Percentiles rank a stretch among this genome's conserved stretches.
These are phyloP conservation scores for Glandiceps talaboti DNA, from an alignment of 53 echinoderm and acorn worm species.

Conservation along the genomic window DNA sequence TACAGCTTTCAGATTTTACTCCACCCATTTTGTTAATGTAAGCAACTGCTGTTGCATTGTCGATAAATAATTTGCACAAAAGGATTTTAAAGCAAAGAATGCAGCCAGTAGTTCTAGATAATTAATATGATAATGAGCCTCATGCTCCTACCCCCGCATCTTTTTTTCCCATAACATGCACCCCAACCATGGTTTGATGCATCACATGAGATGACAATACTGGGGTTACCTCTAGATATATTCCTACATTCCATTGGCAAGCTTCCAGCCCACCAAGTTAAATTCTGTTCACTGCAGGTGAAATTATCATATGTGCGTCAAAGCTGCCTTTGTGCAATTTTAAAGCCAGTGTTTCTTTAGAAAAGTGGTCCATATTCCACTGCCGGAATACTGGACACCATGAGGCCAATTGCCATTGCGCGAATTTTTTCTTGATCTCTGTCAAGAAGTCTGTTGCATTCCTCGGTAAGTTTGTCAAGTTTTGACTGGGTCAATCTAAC, in stretches of 20 bases:
- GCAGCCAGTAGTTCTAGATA: slow-evolving; percentile 23
- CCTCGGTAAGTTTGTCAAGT: slow-evolving; percentile 8
- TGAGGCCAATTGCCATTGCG: slow-evolving; percentile 27
- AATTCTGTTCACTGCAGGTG: slow-evolving; percentile 5
- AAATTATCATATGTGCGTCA: slow-evolving; percentile 28
- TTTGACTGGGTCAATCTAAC: slow-evolving; percentile 20
- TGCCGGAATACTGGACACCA: slow-evolving; percentile 33
- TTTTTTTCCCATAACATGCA: background rate
- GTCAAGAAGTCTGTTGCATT: slow-evolving; percentile 3
- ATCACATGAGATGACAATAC: slow-evolving; percentile 7
- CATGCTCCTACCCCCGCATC: slow-evolving; percentile 16
- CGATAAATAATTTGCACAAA: slow-evolving; percentile 12
- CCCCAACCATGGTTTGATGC: slow-evolving; percentile 41
- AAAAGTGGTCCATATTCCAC: slow-evolving; percentile 40
- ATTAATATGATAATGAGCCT: slow-evolving; percentile 20
- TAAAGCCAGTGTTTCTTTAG: slow-evolving; percentile 28
- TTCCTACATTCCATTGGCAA: slow-evolving; percentile 2
- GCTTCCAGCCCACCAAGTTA: slow-evolving; percentile 25
- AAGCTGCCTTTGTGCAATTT: slow-evolving; percentile 23
- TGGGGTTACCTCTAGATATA: slow-evolving; percentile 5
- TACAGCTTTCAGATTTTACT: background rate
- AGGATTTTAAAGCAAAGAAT: slow-evolving; percentile 10
- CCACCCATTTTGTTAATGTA: slow-evolving; percentile 62
- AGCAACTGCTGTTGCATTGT: slow-evolving; percentile 59
- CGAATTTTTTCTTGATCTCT: slow-evolving; percentile 11